Conservation (phyloP, 2,797 vertebrate species). For the Clamator glandarius region DNA sequence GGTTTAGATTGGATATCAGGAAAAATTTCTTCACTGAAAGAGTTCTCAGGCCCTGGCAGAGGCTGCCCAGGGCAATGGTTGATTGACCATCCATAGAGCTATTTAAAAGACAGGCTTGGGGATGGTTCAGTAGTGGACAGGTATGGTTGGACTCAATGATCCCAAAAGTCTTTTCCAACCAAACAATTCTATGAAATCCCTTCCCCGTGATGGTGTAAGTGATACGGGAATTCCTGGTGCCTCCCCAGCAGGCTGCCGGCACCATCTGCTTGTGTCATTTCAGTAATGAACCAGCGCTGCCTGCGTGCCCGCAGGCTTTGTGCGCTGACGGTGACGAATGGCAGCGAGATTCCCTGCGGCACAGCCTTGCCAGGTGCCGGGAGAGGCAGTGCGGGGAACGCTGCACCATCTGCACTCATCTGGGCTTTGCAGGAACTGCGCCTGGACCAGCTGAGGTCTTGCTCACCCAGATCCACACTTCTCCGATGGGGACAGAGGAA, state of each 20-base stretch:
- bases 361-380: rapidly evolving
- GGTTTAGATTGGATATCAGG: no score
- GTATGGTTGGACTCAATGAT: no score
- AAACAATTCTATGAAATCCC: background rate
- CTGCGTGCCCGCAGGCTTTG: background rate
- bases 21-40: no score
- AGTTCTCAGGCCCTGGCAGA: no score
- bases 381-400: background rate
- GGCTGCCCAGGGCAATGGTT: no score
- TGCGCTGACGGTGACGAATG: background rate
- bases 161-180: no score
- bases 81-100: no score
- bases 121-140: no score
- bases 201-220: background rate
- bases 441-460: background rate
- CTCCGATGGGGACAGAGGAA: background rate
- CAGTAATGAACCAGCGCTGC: background rate
- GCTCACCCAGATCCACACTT: rapidly evolving
- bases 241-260: background rate
- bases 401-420: background rate
- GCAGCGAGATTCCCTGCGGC: background rate
- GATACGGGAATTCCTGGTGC: background rate
- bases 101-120: no score
- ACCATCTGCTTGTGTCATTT: slow-evolving; percentile 37
- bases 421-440: rapidly evolving